A percentile compares a stretch with the other conserved stretches of the same genome.
Conservation (phyloP, 2,888 invertebrate genomes). For the Myopa testacea region DNA sequence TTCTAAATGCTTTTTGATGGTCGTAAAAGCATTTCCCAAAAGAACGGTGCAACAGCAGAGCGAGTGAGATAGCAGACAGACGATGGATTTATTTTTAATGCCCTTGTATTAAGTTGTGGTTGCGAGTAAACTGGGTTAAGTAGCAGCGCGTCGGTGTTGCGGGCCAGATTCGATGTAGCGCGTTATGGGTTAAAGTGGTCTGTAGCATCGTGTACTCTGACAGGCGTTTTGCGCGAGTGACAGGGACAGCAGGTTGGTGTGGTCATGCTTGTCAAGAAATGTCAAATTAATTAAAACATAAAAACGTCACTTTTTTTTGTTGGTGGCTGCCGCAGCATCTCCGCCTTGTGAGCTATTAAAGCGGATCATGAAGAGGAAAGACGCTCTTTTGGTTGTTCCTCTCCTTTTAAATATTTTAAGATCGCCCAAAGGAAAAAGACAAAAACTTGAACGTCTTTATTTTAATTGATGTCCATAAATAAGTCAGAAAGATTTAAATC, state of each 20-base stretch:
- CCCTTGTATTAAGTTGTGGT: constrained; percentile 21
- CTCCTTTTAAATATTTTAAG: neutral
- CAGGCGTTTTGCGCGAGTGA: neutral
- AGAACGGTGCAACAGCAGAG: neutral
- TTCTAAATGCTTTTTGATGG: constrained; percentile 35
- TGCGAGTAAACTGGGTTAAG: constrained; percentile 30
- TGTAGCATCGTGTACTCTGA: neutral
- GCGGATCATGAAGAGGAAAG: neutral
- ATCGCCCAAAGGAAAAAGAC: too few species aligned
- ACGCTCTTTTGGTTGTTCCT: neutral
- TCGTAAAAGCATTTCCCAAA: constrained; percentile 24
- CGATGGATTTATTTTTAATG: constrained; percentile 7
- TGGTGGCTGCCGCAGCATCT: neutral
- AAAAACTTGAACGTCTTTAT: too few species aligned
- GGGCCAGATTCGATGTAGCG: neutral
- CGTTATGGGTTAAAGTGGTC: too few species aligned
- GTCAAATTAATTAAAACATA: constrained; percentile 61
- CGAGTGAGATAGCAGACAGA: neutral
- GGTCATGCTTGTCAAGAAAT: constrained; percentile 29
- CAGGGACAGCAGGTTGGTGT: neutral
- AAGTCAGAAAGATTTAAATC: too few species aligned
- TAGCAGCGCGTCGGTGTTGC: constrained; percentile 31
- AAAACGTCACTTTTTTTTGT: constrained; percentile 52
- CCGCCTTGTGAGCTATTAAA: neutral
- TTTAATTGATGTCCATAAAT: too few species aligned